A percentile compares a stretch with the other conserved stretches of the same genome.
Evolutionary conservation across 2,888 invertebrate genomes (phyloP).

Genomic region (Apantesis nais): DNA sequence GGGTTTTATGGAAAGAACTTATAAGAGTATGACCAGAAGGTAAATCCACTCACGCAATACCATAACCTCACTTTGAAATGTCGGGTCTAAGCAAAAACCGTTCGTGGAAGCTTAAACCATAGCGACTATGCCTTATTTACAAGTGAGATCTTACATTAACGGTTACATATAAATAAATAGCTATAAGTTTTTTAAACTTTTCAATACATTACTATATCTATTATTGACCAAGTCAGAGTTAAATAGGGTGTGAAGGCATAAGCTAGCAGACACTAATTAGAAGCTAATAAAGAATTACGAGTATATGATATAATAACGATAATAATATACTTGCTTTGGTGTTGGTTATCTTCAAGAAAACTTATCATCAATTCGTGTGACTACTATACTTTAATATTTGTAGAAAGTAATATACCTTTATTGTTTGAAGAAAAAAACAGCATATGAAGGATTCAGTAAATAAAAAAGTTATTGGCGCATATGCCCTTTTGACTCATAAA

Average conservation of each 20-base stretch:
- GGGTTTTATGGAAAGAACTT: slow-evolving; percentile 44
- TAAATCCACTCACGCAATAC: slow-evolving; percentile 32
- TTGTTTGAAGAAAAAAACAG: background rate
- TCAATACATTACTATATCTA: slow-evolving; percentile 54
- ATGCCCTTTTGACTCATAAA: background rate
- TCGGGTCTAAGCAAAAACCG: slow-evolving; percentile 23
- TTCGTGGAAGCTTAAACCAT: slow-evolving; percentile 31
- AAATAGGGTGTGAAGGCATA: slow-evolving; percentile 59
- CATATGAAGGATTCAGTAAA: background rate
- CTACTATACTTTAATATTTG: background rate
- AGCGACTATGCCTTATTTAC: slow-evolving; percentile 66
- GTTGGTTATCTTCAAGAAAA: slow-evolving; percentile 11
- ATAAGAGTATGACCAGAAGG: slow-evolving; percentile 49
- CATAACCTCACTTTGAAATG: slow-evolving; percentile 24
- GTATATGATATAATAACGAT: slow-evolving; percentile 25
- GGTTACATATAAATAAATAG: slow-evolving; percentile 60
- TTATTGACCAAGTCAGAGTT: slow-evolving; percentile 71
- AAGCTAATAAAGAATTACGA: slow-evolving; percentile 26
- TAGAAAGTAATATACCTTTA: background rate
- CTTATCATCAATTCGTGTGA: background rate
- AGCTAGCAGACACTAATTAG: slow-evolving; percentile 73
- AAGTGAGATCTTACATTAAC: slow-evolving; percentile 76
- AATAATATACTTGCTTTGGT: slow-evolving; percentile 16
- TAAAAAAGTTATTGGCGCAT: background rate
- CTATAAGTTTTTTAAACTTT: slow-evolving; percentile 76